These are phyloP conservation scores for Paramisgurnus dabryanus DNA, from an alignment of 2,113 vertebrate species.

Conservation along the genomic window DNA sequence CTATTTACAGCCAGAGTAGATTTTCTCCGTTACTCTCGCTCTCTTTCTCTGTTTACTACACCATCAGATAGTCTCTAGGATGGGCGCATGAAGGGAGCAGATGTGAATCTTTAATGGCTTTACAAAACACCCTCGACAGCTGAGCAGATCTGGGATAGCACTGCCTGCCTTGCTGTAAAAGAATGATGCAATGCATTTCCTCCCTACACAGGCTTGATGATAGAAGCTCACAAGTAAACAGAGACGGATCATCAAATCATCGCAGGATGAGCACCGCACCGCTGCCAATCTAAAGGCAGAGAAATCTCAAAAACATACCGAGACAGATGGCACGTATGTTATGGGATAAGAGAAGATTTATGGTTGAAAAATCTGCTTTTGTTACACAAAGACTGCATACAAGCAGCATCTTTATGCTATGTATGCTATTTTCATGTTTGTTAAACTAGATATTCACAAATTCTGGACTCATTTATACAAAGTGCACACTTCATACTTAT, in stretches of 20 bases:
- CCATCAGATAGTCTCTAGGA: constrained; percentile 12
- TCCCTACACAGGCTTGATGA: constrained; percentile 9
- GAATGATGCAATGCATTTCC: constrained; percentile 26
- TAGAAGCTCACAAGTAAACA: neutral
- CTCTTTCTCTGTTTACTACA: neutral
- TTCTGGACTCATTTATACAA: too few species aligned
- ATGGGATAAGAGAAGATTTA: neutral
- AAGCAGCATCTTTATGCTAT: too few species aligned
- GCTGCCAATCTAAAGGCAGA: neutral
- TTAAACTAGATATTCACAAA: too few species aligned
- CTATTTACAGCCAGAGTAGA: neutral
- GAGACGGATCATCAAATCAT: constrained; percentile 48
- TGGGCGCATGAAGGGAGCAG: neutral
- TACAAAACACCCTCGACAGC: constrained; percentile 37
- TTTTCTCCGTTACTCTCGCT: neutral
- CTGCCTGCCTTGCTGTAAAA: neutral
- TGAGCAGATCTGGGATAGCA: constrained; percentile 2
- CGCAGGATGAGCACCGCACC: neutral
- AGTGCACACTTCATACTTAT: too few species aligned
- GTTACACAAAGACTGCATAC: too few species aligned
- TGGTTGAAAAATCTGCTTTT: neutral
- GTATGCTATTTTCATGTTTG: too few species aligned
- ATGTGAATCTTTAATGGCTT: constrained; percentile 35
- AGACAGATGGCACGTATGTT: neutral
- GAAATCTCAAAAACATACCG: neutral